Conservation (phyloP, 2,113 vertebrate species). For the western clawed frog (Xenopus tropicalis) region UCB_Xtro_10.0 CM004450.2:89223001-89223500, state of each 20-base stretch:
- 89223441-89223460: constrained; percentile 85
- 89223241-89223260: no score
- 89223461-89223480: constrained; percentile 86
- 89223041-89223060: constrained; percentile 3
- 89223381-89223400: constrained; percentile 91
- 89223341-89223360: constrained; percentile 60
- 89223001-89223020: accelerated
- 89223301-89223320: constrained; percentile 48
- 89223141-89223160: constrained; percentile 10
- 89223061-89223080: background rate
- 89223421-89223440: constrained; percentile 94
- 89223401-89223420: constrained; percentile 96
- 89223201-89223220: constrained; percentile 31
- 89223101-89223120: constrained; percentile 13
- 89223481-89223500: constrained; percentile 72
- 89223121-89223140: constrained; percentile 35
- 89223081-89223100: constrained; percentile 17
- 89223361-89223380: constrained; percentile 68
- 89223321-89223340: constrained; percentile 59
- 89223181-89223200: constrained; percentile 29
- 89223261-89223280: constrained; percentile 34
- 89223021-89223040: constrained; percentile 14
- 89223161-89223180: constrained; percentile 29
- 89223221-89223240: background rate
- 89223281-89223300: constrained; percentile 48